These are phyloP conservation scores for Desmodus rotundus DNA, from an alignment of 2,113 vertebrate species.

Conservation along the genomic window DNA sequence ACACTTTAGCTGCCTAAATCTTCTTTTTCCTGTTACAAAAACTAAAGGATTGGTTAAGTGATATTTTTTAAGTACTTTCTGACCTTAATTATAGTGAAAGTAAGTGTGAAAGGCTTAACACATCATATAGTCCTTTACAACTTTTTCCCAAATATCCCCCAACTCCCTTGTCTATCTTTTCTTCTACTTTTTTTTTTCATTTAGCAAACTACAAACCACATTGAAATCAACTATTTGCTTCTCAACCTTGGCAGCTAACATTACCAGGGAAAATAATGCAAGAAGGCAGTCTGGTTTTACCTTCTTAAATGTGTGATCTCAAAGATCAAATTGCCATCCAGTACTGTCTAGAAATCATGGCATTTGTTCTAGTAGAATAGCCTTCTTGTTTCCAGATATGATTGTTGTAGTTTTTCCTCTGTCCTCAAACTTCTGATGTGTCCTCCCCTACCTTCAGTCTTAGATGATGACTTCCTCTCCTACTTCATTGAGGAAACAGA, in stretches of 20 bases:
- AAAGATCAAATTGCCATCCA: not conserved
- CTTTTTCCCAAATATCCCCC: not conserved
- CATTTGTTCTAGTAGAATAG: not conserved
- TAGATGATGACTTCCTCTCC: not conserved
- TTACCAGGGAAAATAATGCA: not conserved
- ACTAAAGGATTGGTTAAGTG: not conserved
- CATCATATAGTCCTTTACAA: not conserved
- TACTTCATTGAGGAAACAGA: not conserved
- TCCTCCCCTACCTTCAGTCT: not conserved
- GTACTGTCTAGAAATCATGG: not conserved
- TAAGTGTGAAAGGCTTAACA: not conserved
- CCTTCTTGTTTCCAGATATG: not conserved
- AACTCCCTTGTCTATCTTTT: not conserved
- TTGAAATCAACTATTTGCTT: constrained; percentile 12
- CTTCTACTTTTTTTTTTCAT: constrained; percentile 7
- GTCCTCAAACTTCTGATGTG: not conserved
- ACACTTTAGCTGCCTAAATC: not conserved
- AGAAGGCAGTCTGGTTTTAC: not conserved
- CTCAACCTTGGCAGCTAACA: not conserved
- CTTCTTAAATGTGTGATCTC: constrained; percentile 15
- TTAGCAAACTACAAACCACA: not conserved
- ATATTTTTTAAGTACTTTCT: not conserved
- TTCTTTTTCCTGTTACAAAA: constrained; percentile 20
- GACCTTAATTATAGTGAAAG: not conserved
- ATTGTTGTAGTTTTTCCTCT: not conserved